Base-by-base conservation (phyloP, 2,113 vertebrate species). In the Alligator mississippiensis region DNA sequence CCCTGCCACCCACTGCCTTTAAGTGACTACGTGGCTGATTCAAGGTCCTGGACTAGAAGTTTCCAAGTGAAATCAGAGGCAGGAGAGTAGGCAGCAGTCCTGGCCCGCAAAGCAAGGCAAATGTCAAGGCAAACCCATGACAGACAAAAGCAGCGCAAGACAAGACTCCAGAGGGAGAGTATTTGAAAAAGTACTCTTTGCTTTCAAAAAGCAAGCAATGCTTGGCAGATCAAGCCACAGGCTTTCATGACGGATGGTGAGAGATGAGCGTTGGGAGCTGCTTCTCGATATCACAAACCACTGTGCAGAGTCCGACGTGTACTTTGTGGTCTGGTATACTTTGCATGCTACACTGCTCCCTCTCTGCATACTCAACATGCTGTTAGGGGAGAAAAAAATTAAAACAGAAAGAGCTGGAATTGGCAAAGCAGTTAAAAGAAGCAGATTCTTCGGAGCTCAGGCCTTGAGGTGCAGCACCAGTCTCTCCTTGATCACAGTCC, bases 401-500 rank as follows among this genome's bases (percentile, higher is more conserved):
- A 70, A 34, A 74, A 74, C 5, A 38, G 4, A 47, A 24, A 47
- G 21, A 47, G 34, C 34, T 22, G 14, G 70, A 38, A 47, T 47
- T 47, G 47, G 47, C 70, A 94, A 89, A 88, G 95, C 80, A 94
- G 83, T 96, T 89, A 68, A 87, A 57, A 92, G 82, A 70, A 93
- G 90, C 57, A 47, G 80, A 70, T 60, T 72, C 92, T 85, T 92
- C 78, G 76, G 92, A 95, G 84, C 77, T 16, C 55, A n/a, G 85
- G 59, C 75, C 92, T 78, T 86, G 66, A 90, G 88, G 90, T 80
- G 93, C 61, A 54, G 38, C 6, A 82, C 87, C 30, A 25, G 59
- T 83, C 95, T 95, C 87, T 85, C 95, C 88, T 87, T 19, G 34
- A 83, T 92, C 92, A 94, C 27, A 27, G 55, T 4, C 18, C 22